These are phyloP conservation scores for Apis mellifera DNA, from an alignment of 1,140 invertebrate species.

Conservation along the genomic window Amel_HAv3.1 CM009933.2:257001-257500, in stretches of 20 bases:
- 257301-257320: no score
- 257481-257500: constrained; percentile 34
- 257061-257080: constrained; percentile 50
- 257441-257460: not conserved
- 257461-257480: not conserved
- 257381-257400: no score
- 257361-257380: no score
- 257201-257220: not conserved
- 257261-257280: not conserved
- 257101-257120: not conserved
- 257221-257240: not conserved
- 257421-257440: not conserved
- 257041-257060: constrained; percentile 63
- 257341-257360: no score
- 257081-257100: constrained; percentile 18
- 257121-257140: no score
- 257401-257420: not conserved
- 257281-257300: no score
- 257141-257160: not conserved
- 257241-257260: not conserved
- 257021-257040: constrained; percentile 2
- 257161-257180: not conserved
- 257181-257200: not conserved
- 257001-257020: constrained; percentile 68
- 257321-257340: no score